Percentiles rank a stretch among this genome's conserved stretches.
phyloP scores from a whole-genome alignment of 2,797 vertebrate species.

The Gymnothorax reevesii region DNA sequence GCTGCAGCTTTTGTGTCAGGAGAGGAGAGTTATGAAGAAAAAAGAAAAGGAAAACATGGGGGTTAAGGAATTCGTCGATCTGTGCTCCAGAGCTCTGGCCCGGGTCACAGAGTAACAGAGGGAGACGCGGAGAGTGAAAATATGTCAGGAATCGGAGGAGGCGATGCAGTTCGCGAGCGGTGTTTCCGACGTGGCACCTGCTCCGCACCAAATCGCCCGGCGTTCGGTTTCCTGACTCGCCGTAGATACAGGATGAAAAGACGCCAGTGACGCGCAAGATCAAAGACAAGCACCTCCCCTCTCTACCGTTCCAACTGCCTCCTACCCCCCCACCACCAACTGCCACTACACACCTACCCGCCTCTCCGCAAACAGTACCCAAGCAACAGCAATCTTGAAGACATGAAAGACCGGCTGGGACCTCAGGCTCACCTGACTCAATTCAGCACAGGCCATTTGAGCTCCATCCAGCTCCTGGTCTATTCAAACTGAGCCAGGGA shows the following conservation, averaged over 20 bases:
- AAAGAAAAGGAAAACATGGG: conserved; percentile 15
- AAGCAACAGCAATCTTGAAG: conserved; percentile 74
- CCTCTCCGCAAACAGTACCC: conserved; percentile 67
- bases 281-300: conserved; percentile 56
- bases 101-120: neutral
- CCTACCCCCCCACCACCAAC: conserved; percentile 29
- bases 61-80: neutral
- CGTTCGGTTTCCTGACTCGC: conserved; percentile 42
- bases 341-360: neutral
- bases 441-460: conserved; percentile 67
- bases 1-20: conserved; percentile 52
- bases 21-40: conserved; percentile 40
- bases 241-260: conserved; percentile 37
- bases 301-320: neutral
- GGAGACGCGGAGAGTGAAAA: neutral
- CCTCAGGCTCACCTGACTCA: conserved; percentile 75
- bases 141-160: conserved; percentile 40
- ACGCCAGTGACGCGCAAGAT: conserved; percentile 54
- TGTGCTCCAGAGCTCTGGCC: neutral
- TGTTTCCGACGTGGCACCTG: conserved; percentile 54
- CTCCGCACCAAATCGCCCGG: conserved; percentile 27
- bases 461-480: conserved; percentile 57
- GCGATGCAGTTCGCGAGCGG: conserved; percentile 6
- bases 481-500: conserved; percentile 47
- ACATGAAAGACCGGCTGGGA: conserved; percentile 73